Conservation (phyloP, 2,888 invertebrate species). For the Scelioninae gen. 2 region DNA sequence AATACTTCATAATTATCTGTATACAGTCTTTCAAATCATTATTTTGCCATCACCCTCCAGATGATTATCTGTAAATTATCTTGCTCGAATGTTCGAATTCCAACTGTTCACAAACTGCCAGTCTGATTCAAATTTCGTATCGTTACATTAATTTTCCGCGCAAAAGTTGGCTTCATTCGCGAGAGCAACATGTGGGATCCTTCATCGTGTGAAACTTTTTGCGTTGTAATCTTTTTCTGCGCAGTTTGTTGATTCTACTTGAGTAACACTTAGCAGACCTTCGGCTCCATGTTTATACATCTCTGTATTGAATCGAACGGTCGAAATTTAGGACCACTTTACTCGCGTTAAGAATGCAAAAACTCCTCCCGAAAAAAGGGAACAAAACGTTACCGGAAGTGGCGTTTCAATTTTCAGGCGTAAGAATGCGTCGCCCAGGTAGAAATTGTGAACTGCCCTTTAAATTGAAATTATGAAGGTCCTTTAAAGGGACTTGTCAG, state of each 20-base stretch:
- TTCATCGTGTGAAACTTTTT: conserved; percentile 45
- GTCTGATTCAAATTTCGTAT: neutral
- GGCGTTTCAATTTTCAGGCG: neutral
- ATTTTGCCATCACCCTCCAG: no score
- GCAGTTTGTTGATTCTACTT: conserved; percentile 54
- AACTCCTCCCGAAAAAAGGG: no score
- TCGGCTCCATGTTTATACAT: conserved; percentile 29
- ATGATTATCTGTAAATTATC: no score
- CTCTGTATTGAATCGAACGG: conserved; percentile 33
- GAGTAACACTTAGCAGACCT: conserved; percentile 49
- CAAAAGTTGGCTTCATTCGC: no score
- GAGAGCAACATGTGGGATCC: conserved; percentile 40
- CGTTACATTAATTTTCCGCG: conserved; percentile 2
- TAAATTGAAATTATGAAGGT: no score
- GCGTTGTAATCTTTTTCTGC: conserved; percentile 43
- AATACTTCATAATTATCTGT: no score
- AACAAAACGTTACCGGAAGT: conserved; percentile 5
- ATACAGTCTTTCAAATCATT: no score
- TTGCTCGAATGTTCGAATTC: no score
- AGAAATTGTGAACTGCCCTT: no score
- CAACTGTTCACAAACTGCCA: no score
- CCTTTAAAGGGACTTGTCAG: no score
- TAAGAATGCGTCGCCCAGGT: neutral
- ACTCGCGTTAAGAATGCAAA: conserved; percentile 15
- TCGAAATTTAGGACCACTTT: conserved; percentile 26